A percentile compares a stretch with the other conserved stretches of the same genome.
phyloP scores from a whole-genome alignment of 2,113 vertebrate genomes.

The Lanius ludovicianus region DNA sequence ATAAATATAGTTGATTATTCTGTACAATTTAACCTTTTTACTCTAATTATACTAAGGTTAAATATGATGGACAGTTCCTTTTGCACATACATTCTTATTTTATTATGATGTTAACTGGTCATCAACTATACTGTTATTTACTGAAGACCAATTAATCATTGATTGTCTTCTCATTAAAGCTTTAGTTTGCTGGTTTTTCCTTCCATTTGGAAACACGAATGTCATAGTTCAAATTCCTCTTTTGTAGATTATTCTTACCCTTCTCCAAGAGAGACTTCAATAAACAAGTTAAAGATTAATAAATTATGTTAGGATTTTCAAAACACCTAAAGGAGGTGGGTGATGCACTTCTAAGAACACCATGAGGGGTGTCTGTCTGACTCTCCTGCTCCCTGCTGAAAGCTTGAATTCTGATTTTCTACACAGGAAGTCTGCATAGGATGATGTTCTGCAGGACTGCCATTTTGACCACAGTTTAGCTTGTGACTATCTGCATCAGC shows the following conservation, averaged over 20 bases:
- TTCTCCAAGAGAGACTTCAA: neutral
- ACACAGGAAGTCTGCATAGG: neutral
- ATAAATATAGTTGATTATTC: neutral
- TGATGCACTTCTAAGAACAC: neutral
- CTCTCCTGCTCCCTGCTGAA: neutral
- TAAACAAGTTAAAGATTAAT: neutral
- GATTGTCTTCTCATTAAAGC: neutral
- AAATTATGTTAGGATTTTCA: neutral
- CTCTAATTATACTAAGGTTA: neutral
- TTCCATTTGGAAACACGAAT: neutral
- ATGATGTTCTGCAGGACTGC: neutral
- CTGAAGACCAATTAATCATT: neutral
- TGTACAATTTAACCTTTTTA: neutral
- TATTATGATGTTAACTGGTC: neutral
- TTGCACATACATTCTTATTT: neutral
- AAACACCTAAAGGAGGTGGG: neutral
- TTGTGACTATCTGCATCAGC: neutral
- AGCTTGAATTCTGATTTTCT: neutral
- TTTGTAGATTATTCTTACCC: neutral
- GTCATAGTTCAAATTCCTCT: neutral
- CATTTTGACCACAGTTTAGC: neutral
- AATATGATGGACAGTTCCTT: neutral
- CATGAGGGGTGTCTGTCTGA: neutral
- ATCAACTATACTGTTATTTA: neutral
- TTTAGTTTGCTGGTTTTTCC: neutral